Evolutionary conservation across 2,888 invertebrate species (phyloP).

Genomic region (Allolobophora icterica): DNA sequence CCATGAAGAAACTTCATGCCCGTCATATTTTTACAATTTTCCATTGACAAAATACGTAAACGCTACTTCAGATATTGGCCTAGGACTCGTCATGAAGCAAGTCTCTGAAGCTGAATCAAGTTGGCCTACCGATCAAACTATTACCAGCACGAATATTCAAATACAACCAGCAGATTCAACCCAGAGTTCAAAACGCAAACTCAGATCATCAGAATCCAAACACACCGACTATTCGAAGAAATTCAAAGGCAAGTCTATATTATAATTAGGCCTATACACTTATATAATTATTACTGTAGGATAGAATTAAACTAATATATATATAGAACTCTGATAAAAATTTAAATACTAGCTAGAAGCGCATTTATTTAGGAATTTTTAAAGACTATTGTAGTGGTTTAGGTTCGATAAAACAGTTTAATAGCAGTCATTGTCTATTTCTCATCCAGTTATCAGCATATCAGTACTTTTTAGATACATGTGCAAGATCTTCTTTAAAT

Average conservation of each 20-base stretch:
- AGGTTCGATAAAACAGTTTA: no score
- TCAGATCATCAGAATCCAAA: background rate
- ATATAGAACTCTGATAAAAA: no score
- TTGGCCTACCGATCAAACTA: background rate
- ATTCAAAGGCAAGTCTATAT: background rate
- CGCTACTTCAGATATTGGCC: background rate
- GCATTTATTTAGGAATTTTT: no score
- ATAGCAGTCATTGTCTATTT: no score
- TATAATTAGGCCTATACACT: no score
- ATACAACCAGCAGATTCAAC: background rate
- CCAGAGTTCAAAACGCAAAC: background rate
- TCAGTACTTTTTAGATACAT: background rate
- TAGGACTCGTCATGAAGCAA: slow-evolving; percentile 5
- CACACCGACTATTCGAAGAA: background rate
- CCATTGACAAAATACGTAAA: background rate
- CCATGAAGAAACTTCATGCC: background rate
- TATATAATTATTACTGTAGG: no score
- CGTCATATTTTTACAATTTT: background rate
- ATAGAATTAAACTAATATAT: no score
- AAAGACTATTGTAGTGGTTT: no score
- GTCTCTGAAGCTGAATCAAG: background rate
- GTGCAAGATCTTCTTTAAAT: background rate
- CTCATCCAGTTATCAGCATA: background rate
- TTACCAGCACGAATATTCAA: background rate
- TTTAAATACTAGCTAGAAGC: no score